Evolutionary conservation across 2,888 invertebrate genomes (phyloP), one percentile per base, ranked within the genome.

Genomic region (Neoascia interrupta): DNA sequence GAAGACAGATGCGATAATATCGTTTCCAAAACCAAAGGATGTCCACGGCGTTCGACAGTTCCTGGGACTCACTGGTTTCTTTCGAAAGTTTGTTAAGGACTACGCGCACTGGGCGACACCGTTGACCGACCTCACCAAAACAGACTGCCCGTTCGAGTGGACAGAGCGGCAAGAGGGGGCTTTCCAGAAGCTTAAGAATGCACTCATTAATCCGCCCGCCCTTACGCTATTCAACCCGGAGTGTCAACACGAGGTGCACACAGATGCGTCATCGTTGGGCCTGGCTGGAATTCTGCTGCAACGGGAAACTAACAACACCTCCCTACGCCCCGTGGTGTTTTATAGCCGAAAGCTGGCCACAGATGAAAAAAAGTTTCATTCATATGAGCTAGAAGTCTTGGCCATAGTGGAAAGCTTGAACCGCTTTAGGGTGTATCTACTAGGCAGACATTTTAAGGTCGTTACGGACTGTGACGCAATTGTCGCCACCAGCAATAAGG

Each of bases 241-340:
- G 8, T 21, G 8, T 43, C 15, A 5, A 8, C 26, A 26, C 26
- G 8, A 26, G 8, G 26, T 11, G 45, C 54, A n/a, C n/a, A n/a
- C n/a, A n/a, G n/a, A n/a, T n/a, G n/a, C n/a, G 1, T 45, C 43
- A 2, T 21, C 43, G 8, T n/a, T 26, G 23, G 37, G 45, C 2
- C 28, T 54, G 6, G 45, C 66, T 10, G 53, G 51, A n/a, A 41
- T 63, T 5, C 21, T 63, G 5, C 19, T 63, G 10, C 51, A 63
- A 10, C 10, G 19, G 13, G 34, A 18, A 11, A 43, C 11, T 8
- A 13, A 41, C 1, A 26, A 39, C 8, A 19, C 11, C 5, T 5
- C 0, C 6, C 11, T 26, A 5, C 28, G 31, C 5, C 54, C 39
- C 8, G 39, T 54, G 26, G n/a, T 39, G 1, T 39, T 28, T 18